These are phyloP conservation scores for Geococcyx californianus DNA, from an alignment of 2,113 vertebrate genomes.

Conservation along the genomic window DNA sequence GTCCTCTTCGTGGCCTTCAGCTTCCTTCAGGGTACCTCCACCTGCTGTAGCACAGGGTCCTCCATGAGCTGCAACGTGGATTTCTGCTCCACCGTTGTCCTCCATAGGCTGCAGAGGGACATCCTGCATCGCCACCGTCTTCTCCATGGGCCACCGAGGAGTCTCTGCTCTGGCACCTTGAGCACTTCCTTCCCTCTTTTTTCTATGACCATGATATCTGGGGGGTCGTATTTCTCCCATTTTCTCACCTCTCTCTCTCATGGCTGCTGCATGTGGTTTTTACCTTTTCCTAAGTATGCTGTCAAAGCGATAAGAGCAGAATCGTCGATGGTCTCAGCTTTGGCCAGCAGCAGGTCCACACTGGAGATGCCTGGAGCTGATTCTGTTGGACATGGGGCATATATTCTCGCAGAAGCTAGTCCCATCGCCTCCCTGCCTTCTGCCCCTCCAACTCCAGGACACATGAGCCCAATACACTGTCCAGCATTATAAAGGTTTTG, in stretches of 20 bases:
- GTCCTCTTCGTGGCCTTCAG: accelerated
- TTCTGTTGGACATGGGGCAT: neutral
- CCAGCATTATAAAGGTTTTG: neutral
- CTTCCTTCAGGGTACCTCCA: neutral
- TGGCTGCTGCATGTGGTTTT: neutral
- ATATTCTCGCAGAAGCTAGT: neutral
- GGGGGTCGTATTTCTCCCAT: neutral
- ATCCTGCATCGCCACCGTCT: neutral
- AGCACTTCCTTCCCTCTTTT: neutral
- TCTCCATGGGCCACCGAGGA: neutral
- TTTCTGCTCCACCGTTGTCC: neutral
- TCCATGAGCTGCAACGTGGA: neutral
- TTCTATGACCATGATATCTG: neutral
- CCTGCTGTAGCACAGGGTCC: neutral
- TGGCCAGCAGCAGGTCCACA: neutral
- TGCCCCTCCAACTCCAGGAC: neutral
- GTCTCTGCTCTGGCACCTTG: neutral
- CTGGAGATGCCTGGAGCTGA: neutral
- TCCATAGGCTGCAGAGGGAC: neutral
- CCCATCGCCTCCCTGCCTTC: too few species aligned
- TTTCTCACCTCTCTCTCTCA: neutral
- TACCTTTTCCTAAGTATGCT: neutral
- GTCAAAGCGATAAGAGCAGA: neutral
- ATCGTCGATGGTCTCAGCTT: neutral
- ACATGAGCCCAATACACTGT: neutral